Percentiles rank a stretch among this genome's conserved stretches.
Evolutionary conservation across 2,797 vertebrate species (phyloP).

Genomic region (Liasis olivaceus): DNA sequence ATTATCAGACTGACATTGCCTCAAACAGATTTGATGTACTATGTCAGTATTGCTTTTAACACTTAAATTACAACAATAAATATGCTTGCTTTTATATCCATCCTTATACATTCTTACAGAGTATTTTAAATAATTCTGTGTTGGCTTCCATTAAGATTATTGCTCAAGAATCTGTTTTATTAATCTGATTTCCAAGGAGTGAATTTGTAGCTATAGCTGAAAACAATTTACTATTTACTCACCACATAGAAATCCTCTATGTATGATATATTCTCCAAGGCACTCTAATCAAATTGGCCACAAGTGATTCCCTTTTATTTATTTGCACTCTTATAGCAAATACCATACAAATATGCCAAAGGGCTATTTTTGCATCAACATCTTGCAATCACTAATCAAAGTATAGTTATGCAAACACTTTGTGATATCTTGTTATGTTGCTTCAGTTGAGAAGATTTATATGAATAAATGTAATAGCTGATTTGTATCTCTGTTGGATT

Average conservation of each 20-base stretch:
- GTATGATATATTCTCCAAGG: conserved; percentile 21
- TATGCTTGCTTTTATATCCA: background rate
- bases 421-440: background rate
- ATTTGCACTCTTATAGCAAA: conserved; percentile 34
- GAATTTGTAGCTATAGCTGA: conserved; percentile 1
- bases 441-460: conserved; percentile 7
- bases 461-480: conserved; percentile 32
- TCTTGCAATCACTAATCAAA: conserved; percentile 33
- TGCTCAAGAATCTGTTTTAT: background rate
- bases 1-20: background rate
- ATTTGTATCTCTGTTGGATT: conserved; percentile 26
- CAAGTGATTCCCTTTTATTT: conserved; percentile 22
- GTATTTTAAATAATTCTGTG: background rate
- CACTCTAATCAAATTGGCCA: conserved; percentile 20
- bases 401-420: conserved; percentile 26
- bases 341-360: conserved; percentile 21
- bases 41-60: background rate
- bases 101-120: background rate
- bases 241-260: conserved; percentile 11
- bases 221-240: conserved; percentile 10
- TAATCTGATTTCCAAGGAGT: background rate
- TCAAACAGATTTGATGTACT: background rate
- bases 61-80: background rate
- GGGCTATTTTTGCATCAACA: conserved; percentile 23
- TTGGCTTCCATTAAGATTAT: background rate